A percentile compares a stretch with the other conserved stretches of the same genome.
phyloP scores from a whole-genome alignment of 2,113 vertebrate genomes.

The Rhipidura dahli region DNA sequence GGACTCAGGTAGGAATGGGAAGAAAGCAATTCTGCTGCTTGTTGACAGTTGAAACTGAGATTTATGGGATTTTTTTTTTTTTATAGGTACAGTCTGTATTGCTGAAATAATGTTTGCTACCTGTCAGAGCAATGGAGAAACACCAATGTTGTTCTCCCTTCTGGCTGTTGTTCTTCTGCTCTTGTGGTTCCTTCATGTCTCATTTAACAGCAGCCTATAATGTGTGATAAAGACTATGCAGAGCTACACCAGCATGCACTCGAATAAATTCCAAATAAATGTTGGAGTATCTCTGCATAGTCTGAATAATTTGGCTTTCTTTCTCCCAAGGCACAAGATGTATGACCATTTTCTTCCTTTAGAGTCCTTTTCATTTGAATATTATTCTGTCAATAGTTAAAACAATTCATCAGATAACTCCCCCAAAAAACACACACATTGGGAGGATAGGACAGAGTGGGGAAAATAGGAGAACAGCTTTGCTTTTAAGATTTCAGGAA shows the following conservation, averaged over 20 bases:
- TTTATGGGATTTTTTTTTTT: background rate
- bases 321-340: background rate
- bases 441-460: background rate
- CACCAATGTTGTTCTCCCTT: rapidly evolving
- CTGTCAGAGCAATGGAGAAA: background rate
- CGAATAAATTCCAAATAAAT: background rate
- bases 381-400: background rate
- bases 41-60: background rate
- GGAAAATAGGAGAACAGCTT: background rate
- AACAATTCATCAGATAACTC: background rate
- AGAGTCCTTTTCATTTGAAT: background rate
- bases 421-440: rapidly evolving
- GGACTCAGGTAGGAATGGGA: background rate
- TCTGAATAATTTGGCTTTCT: background rate
- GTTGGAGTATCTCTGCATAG: background rate
- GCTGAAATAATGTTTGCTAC: background rate
- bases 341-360: background rate
- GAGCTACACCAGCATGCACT: background rate
- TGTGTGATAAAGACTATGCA: background rate
- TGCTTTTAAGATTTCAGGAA: background rate
- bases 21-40: background rate
- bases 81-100: background rate
- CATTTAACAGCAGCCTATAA: background rate
- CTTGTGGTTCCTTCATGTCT: background rate
- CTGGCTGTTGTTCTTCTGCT: background rate